Evolutionary conservation across 1,140 invertebrate genomes (phyloP).

Genomic region (Eumaeus atala): DNA sequence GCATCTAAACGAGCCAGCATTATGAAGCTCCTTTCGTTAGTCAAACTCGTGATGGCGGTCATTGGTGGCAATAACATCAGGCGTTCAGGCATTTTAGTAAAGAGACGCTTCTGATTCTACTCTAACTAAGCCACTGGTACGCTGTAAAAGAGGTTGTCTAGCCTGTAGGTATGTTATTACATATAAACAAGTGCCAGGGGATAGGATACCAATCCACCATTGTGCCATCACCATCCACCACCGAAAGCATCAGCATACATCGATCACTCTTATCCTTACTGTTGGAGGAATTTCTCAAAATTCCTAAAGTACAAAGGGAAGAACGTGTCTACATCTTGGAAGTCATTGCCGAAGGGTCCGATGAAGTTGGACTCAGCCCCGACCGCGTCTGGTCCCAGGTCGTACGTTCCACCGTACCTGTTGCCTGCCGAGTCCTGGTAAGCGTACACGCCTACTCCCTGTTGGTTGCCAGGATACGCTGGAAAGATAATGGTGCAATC

Average conservation of each 20-base stretch:
- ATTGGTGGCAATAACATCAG: no score
- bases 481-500: no score
- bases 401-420: conserved; percentile 63
- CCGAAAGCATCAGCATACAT: conserved; percentile 35
- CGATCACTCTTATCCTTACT: conserved; percentile 39
- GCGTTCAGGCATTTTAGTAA: no score
- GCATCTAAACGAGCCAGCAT: no score
- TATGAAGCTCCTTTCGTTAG: no score
- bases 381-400: conserved; percentile 30
- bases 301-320: conserved; percentile 53
- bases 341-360: conserved; percentile 19
- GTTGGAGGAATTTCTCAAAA: conserved; percentile 44
- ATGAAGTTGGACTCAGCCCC: conserved; percentile 12
- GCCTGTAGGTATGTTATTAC: no score
- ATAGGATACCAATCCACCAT: conserved; percentile 3
- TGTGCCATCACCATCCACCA: conserved; percentile 32
- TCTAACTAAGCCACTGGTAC: no score
- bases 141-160: no score
- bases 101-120: no score
- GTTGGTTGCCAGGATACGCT: conserved; percentile 28
- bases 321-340: conserved; percentile 30
- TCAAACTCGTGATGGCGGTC: no score
- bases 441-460: conserved; percentile 45
- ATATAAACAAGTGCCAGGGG: no score
- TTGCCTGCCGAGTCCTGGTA: conserved; percentile 54